Evolutionary conservation across 2,113 vertebrate species (phyloP).

Genomic region (Crotalus tigris): DNA sequence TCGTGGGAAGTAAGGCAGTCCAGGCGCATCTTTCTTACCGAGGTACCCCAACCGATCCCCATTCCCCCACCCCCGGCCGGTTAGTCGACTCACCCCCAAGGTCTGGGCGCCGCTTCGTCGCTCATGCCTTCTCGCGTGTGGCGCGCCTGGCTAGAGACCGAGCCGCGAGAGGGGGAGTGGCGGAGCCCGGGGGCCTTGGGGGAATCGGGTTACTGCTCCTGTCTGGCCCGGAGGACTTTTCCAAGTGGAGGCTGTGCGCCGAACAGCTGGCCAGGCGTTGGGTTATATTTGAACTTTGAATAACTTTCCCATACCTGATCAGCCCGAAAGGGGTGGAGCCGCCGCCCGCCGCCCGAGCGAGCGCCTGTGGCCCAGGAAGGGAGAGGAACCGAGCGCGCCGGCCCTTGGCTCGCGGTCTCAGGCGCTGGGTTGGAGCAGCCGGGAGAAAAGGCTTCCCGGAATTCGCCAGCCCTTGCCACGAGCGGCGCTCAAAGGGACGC

Average conservation of each 20-base stretch:
- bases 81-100: slow-evolving; percentile 73
- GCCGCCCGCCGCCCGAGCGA: neutral
- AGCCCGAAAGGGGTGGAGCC: neutral
- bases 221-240: neutral
- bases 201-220: slow-evolving; percentile 69
- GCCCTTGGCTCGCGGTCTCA: neutral
- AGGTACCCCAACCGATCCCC: neutral
- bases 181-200: slow-evolving; percentile 33
- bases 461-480: neutral
- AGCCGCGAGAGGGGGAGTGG: slow-evolving; percentile 19
- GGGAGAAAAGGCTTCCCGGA: neutral
- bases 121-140: slow-evolving; percentile 69
- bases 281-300: slow-evolving; percentile 60
- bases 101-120: slow-evolving; percentile 58
- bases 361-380: neutral
- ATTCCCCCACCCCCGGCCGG: neutral
- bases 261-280: slow-evolving; percentile 47
- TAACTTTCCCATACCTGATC: slow-evolving; percentile 55
- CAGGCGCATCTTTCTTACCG: neutral
- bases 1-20: neutral
- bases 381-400: neutral
- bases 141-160: slow-evolving; percentile 42
- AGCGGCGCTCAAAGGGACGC: neutral
- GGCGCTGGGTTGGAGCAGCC: neutral
- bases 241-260: slow-evolving; percentile 18